Percentiles rank a stretch among this genome's conserved stretches.
Conservation (phyloP, 1,140 invertebrate species). For the Lucilia cuprina region DNA sequence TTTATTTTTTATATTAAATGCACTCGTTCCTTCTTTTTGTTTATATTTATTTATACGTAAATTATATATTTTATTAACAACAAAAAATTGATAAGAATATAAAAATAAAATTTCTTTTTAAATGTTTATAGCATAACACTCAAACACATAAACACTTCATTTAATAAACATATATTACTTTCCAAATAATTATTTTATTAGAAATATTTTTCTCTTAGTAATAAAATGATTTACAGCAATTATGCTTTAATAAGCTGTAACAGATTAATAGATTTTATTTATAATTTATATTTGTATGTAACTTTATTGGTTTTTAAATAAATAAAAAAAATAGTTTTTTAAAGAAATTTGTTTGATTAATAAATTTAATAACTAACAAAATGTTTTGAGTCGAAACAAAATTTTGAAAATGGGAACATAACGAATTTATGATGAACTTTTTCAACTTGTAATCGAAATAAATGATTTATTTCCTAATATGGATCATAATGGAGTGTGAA, state of each 20-base stretch:
- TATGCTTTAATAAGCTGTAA: slow-evolving; percentile 7
- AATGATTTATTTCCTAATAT: not conserved
- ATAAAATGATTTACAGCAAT: not conserved
- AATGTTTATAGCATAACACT: too few relatives aligned
- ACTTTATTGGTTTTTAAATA: not conserved
- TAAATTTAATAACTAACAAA: not conserved
- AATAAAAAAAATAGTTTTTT: not conserved
- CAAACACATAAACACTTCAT: too few relatives aligned
- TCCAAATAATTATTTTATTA: not conserved
- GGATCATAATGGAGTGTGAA: not conserved
- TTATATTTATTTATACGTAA: too few relatives aligned
- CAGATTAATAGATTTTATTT: not conserved
- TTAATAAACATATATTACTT: not conserved
- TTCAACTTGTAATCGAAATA: not conserved
- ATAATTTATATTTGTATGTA: not conserved
- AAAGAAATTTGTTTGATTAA: not conserved
- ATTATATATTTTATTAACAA: not conserved
- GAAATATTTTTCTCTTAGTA: not conserved
- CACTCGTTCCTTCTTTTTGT: too few relatives aligned
- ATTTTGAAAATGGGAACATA: not conserved
- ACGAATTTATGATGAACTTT: slow-evolving; percentile 12
- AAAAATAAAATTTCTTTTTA: not conserved
- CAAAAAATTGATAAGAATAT: slow-evolving; percentile 2
- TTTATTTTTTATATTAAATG: too few relatives aligned
- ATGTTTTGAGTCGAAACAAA: not conserved